A percentile compares a stretch with the other conserved stretches of the same genome.
Conservation (phyloP, 2,888 invertebrate genomes). For the Nebria brevicollis region DNA sequence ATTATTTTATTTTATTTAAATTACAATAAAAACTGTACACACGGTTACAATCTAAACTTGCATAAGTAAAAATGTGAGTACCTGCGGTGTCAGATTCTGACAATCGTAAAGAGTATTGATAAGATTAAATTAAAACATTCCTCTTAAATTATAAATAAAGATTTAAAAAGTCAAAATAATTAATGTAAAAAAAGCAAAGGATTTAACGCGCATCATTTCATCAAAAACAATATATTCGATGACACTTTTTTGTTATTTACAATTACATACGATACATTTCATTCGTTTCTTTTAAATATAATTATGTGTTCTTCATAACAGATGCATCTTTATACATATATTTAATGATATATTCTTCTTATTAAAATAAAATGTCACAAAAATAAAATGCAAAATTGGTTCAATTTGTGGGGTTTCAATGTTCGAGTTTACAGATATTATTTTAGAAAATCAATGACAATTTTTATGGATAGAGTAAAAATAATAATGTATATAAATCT, state of each 20-base stretch:
- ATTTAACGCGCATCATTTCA: constrained; percentile 18
- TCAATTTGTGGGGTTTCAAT: background rate
- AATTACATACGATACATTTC: constrained; percentile 5
- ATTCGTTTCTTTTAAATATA: constrained; percentile 7
- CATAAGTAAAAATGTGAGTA: constrained; percentile 47
- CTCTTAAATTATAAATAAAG: constrained; percentile 40
- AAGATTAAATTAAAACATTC: constrained; percentile 44
- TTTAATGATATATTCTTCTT: constrained; percentile 10
- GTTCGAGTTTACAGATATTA: background rate
- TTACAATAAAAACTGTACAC: constrained; percentile 48
- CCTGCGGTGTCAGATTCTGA: constrained; percentile 24
- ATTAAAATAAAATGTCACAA: constrained; percentile 26
- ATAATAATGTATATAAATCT: too few relatives aligned
- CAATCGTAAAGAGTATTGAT: constrained; percentile 40
- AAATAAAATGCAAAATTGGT: constrained; percentile 33
- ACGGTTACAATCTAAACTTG: constrained; percentile 42
- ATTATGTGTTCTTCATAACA: constrained; percentile 39
- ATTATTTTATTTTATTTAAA: constrained; percentile 45
- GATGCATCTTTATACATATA: constrained; percentile 47
- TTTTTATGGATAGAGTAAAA: too few relatives aligned
- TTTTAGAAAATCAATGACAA: too few relatives aligned
- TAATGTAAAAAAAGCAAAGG: constrained; percentile 41
- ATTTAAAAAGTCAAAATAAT: constrained; percentile 37
- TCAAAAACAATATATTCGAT: background rate
- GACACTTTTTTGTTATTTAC: background rate